Base-by-base conservation (phyloP, 2,113 vertebrate genomes). In the Litocranius walleri region DNA sequence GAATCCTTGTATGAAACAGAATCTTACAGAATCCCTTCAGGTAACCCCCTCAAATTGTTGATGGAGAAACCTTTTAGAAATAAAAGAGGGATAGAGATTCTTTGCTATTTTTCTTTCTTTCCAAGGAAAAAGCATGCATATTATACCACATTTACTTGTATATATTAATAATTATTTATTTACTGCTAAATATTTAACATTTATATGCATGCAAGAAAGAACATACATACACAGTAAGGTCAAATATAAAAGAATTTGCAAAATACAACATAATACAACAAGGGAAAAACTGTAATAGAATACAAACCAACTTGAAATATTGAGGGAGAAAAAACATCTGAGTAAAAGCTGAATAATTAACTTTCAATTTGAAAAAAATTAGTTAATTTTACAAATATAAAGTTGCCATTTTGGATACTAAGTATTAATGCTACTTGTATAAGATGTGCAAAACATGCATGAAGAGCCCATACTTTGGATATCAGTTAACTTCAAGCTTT, bases 371-470 rank as follows among this genome's bases (percentile, higher is more conserved):
- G 61, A 81, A 82, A 97, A 36, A 92, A 90, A 57, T 59, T 4
- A 89, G 14, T 45, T 95, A 85, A 77, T 64, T 96, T 95, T 77
- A 13, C 15, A 96, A 95, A 96, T 86, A 52, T 77, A 89, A 71
- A 88, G 50, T 54, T 71, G 54, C 16, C 16, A 92, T 77, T 93
- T 81, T 88, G 7, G 17, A 71, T 87, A 61, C 16, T 90, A 97
- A 54, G n/a, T 61, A 83, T 95, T 92, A 77, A 92, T 81, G 2
- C 88, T 59, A 57, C 12, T 59, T 91, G 6, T 82, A 59, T 91
- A 62, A 90, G 9, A 59, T 27, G 84, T 25, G 29, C 10, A 96
- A 91, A 91, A 84, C 43, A 85, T 21, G 27, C 21, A 95, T 30
- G 27, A 91, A 95, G 6, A 97, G 19, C 3, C 25, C n/a, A 83